These are phyloP conservation scores for Megaptera novaeangliae DNA, from an alignment of 2,113 vertebrate genomes.

Conservation along the genomic window DNA sequence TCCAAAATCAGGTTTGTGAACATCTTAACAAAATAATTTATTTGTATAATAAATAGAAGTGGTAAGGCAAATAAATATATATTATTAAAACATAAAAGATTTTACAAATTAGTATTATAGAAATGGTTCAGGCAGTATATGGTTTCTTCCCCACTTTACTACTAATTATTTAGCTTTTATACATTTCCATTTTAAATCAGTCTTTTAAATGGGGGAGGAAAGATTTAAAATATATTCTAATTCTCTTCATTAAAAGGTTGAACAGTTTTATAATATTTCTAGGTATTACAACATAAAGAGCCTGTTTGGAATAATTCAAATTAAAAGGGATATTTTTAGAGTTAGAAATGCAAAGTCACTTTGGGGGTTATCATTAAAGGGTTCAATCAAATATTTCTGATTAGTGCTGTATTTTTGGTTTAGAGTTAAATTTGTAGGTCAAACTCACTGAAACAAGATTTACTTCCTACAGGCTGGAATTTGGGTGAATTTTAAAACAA, in stretches of 20 bases:
- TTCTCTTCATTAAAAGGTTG: slow-evolving; percentile 7
- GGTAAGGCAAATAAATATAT: neutral
- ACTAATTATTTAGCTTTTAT: neutral
- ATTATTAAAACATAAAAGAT: neutral
- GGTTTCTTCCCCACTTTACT: neutral
- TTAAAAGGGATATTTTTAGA: slow-evolving; percentile 6
- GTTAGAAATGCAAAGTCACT: slow-evolving; percentile 2
- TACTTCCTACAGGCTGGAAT: neutral
- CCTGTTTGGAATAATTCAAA: neutral
- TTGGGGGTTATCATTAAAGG: neutral
- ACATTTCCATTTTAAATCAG: neutral
- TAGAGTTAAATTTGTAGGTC: neutral
- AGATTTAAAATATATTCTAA: neutral
- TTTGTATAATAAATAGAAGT: slow-evolving; percentile 28
- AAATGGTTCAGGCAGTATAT: neutral
- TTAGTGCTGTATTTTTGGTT: neutral
- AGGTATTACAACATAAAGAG: neutral
- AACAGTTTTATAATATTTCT: neutral
- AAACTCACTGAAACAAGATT: neutral
- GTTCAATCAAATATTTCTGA: neutral
- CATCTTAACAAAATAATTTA: slow-evolving; percentile 11
- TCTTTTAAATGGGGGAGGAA: neutral
- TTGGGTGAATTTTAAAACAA: neutral
- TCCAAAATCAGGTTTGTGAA: slow-evolving; percentile 88
- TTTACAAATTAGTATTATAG: slow-evolving; percentile 25